phyloP scores from a whole-genome alignment of 2,797 vertebrate species.

The Sebastes glaucus region DNA sequence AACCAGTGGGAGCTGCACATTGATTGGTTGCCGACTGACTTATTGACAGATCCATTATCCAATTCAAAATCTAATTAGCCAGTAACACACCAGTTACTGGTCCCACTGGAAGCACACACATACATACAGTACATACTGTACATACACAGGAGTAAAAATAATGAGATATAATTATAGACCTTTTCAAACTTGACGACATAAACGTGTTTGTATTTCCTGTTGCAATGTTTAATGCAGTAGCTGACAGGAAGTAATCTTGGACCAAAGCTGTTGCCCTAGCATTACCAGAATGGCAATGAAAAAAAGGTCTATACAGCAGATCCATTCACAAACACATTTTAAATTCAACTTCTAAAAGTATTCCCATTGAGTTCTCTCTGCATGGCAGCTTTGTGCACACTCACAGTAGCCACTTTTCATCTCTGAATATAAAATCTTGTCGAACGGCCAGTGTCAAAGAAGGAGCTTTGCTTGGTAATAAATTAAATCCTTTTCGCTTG shows the following conservation, averaged over 20 bases:
- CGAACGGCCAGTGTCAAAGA: neutral
- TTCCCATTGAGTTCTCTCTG: neutral
- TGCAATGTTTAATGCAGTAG: neutral
- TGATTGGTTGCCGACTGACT: slow-evolving; percentile 54
- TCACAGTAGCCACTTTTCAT: neutral
- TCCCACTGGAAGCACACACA: neutral
- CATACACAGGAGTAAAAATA: neutral
- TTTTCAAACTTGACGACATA: too few species aligned
- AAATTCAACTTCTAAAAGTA: neutral
- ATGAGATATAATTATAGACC: neutral
- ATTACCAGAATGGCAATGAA: neutral
- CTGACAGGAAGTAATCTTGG: neutral
- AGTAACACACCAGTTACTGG: slow-evolving; percentile 44
- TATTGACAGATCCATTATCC: slow-evolving; percentile 55
- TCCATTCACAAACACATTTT: neutral
- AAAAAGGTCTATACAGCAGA: neutral
- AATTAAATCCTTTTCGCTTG: slow-evolving; percentile 10
- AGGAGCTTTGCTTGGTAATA: slow-evolving; percentile 10
- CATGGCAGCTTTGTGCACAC: neutral
- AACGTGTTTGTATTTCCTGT: neutral
- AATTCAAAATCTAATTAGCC: slow-evolving; percentile 53
- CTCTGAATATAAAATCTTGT: slow-evolving; percentile 3
- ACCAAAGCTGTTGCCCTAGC: neutral
- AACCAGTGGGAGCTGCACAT: slow-evolving; percentile 17
- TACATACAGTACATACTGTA: too few species aligned